phyloP scores from a whole-genome alignment of 2,113 vertebrate genomes.

The Istiophorus platypterus region DNA sequence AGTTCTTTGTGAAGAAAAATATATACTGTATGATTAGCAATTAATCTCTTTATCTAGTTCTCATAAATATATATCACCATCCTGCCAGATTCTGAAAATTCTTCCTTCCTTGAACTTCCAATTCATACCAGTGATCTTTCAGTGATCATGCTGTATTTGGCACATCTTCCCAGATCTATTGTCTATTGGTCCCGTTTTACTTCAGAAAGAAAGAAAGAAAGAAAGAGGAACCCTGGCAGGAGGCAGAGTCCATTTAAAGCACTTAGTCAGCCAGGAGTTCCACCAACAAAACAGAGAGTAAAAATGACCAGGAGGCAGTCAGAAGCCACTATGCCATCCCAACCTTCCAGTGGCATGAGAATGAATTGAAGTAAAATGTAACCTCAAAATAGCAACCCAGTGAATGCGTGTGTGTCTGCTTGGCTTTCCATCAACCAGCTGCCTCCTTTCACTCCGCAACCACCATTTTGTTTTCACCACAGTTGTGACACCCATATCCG shows the following conservation, averaged over 20 bases:
- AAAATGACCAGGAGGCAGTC: constrained; percentile 72
- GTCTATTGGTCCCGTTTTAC: constrained; percentile 61
- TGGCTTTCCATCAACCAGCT: constrained; percentile 35
- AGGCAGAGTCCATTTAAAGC: constrained; percentile 75
- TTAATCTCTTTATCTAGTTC: constrained; percentile 38
- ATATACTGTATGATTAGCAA: not conserved
- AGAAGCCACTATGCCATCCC: constrained; percentile 29
- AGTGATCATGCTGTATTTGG: not conserved
- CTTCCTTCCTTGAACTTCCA: not conserved
- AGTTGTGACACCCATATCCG: constrained; percentile 21
- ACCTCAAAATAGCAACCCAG: constrained; percentile 52
- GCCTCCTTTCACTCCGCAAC: constrained; percentile 20
- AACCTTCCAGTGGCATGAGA: constrained; percentile 46
- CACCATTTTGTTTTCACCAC: constrained; percentile 31
- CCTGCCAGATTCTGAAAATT: constrained; percentile 21
- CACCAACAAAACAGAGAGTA: constrained; percentile 55
- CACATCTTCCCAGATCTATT: constrained; percentile 41
- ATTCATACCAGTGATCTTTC: constrained; percentile 3
- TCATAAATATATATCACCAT: not conserved
- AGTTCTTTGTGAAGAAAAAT: constrained; percentile 4
- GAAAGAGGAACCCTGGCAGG: constrained; percentile 61
- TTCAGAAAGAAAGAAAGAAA: constrained; percentile 37
- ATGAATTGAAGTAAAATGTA: constrained; percentile 53
- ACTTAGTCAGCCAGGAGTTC: constrained; percentile 75
- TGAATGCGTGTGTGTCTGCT: constrained; percentile 8